Evolutionary conservation across 2,888 invertebrate species (phyloP).

Genomic region (Lasioglossum calceatum): DNA sequence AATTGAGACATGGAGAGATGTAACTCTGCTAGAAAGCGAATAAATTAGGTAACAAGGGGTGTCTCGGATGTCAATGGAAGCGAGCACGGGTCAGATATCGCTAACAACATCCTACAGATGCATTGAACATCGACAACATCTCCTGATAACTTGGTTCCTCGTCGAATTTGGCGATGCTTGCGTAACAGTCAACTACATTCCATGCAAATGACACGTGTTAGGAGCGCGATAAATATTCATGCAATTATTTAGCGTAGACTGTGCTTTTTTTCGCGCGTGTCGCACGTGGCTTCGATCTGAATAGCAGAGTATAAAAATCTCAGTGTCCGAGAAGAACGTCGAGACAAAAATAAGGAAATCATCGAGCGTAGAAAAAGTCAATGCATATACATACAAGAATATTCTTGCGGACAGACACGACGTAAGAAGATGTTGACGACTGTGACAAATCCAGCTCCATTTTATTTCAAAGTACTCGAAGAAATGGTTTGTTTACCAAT

Average conservation of each 20-base stretch:
- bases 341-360: not conserved
- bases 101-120: not conserved
- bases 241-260: not conserved
- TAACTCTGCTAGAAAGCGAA: constrained; percentile 22
- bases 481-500: not conserved
- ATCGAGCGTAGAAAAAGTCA: not conserved
- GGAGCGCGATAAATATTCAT: constrained; percentile 32
- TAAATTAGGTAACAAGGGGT: not conserved
- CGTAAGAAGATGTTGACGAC: not conserved
- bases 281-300: not conserved
- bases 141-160: not conserved
- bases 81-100: not conserved
- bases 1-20: not conserved
- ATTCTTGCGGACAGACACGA: not conserved
- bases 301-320: not conserved
- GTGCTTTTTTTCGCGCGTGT: not conserved
- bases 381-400: not conserved
- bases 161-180: not conserved
- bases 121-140: not conserved
- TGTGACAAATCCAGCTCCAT: not conserved
- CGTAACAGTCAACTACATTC: not conserved
- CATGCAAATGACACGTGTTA: not conserved
- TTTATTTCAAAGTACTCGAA: not conserved
- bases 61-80: not conserved
- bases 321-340: not conserved